Evolutionary conservation across 2,888 invertebrate species (phyloP).

Genomic region (Parnassius apollo): DNA sequence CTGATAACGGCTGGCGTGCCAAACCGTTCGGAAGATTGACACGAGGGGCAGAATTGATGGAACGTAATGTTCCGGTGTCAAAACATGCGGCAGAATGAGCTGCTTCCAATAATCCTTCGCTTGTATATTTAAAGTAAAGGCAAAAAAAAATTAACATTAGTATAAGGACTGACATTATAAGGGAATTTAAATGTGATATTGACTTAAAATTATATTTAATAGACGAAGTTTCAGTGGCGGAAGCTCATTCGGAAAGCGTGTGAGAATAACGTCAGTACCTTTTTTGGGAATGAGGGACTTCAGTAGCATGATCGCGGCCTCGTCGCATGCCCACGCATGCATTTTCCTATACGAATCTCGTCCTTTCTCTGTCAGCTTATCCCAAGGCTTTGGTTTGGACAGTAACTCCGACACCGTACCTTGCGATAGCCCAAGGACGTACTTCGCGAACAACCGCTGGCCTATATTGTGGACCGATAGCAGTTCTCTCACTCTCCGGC

Average conservation of each 20-base stretch:
- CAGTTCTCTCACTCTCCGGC: slow-evolving; percentile 94
- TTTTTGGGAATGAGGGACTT: slow-evolving; percentile 99
- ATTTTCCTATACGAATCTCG: slow-evolving; percentile 99
- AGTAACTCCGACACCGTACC: slow-evolving; percentile 99
- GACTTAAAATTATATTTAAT: neutral
- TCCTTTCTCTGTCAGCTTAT: slow-evolving; percentile 99
- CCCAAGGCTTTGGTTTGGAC: slow-evolving; percentile 99
- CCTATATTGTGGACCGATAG: slow-evolving; percentile 99
- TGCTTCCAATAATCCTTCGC: slow-evolving; percentile 31
- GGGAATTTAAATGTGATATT: no score
- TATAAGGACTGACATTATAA: slow-evolving; percentile 24
- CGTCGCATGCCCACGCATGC: slow-evolving; percentile 99
- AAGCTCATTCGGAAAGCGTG: slow-evolving; percentile 36
- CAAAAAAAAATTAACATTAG: no score
- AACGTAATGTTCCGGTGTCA: slow-evolving; percentile 43
- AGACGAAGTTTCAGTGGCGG: slow-evolving; percentile 26
- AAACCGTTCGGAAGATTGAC: slow-evolving; percentile 65
- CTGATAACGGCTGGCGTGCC: slow-evolving; percentile 60
- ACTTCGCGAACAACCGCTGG: slow-evolving; percentile 98
- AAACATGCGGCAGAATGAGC: slow-evolving; percentile 46
- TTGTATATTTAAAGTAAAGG: neutral
- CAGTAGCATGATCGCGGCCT: slow-evolving; percentile 96
- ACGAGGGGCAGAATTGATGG: slow-evolving; percentile 48
- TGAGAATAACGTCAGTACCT: slow-evolving; percentile 85
- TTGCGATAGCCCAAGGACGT: slow-evolving; percentile 97